Percentiles rank a stretch among this genome's conserved stretches.
Conservation (phyloP, 2,888 invertebrate genomes). For the Drosophila formosana region DNA sequence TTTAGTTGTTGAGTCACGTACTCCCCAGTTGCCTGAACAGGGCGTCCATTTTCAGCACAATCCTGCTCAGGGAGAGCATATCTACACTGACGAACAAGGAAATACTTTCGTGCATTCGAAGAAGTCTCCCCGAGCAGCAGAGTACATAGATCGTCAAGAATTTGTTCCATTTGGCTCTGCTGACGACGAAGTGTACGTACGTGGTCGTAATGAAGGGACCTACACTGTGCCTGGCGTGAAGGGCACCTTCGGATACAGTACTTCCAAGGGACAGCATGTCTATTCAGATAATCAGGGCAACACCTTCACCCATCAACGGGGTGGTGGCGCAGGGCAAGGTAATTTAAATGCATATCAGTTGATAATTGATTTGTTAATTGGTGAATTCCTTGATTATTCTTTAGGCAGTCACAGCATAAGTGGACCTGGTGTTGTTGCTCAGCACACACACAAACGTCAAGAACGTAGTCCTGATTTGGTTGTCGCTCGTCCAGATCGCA, state of each 20-base stretch:
- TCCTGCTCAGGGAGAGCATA: not conserved
- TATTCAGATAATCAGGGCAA: conserved; percentile 55
- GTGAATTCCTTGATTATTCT: not conserved
- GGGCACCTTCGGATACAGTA: conserved; percentile 51
- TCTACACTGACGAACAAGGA: not conserved
- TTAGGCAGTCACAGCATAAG: conserved; percentile 46
- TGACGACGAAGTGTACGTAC: conserved; percentile 61
- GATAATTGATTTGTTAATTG: not conserved
- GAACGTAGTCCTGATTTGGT: conserved; percentile 40
- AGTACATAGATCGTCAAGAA: conserved; percentile 15
- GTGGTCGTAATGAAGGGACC: conserved; percentile 57
- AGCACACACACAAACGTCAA: not conserved
- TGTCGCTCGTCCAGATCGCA: conserved; percentile 52
- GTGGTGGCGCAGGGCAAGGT: conserved; percentile 29
- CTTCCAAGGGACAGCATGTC: conserved; percentile 32
- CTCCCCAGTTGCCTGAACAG: not conserved
- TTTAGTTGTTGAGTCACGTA: not conserved
- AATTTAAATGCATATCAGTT: conserved; percentile 7
- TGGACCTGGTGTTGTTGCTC: conserved; percentile 40
- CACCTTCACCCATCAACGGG: conserved; percentile 38
- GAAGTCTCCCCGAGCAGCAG: not conserved
- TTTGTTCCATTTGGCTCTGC: conserved; percentile 53
- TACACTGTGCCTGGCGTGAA: conserved; percentile 61
- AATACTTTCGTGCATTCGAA: not conserved
- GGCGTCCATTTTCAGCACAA: not conserved